Percentiles rank a stretch among this genome's conserved stretches.
phyloP scores from a whole-genome alignment of 2,113 vertebrate genomes.

The Polypterus senegalus region DNA sequence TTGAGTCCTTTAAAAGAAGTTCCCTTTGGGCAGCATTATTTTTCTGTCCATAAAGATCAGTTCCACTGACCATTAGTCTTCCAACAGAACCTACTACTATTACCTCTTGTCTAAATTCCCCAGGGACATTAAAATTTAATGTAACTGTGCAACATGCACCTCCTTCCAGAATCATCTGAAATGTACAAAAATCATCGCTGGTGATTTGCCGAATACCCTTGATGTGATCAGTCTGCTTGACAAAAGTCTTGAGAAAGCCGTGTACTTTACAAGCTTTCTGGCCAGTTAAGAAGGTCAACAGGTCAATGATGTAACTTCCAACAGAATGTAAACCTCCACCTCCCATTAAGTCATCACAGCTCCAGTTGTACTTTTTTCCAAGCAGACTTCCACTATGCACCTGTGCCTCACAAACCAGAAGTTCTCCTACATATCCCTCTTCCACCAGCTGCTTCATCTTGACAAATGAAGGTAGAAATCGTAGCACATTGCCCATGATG shows the following conservation, averaged over 20 bases:
- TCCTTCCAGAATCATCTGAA: slow-evolving; percentile 91
- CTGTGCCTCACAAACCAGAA: slow-evolving; percentile 90
- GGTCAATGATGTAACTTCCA: slow-evolving; percentile 95
- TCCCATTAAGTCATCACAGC: slow-evolving; percentile 95
- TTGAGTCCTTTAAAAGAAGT: slow-evolving; percentile 79
- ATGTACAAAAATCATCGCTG: slow-evolving; percentile 95
- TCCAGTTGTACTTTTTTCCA: slow-evolving; percentile 98
- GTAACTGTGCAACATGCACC: slow-evolving; percentile 92
- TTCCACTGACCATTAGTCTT: slow-evolving; percentile 68
- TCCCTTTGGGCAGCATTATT: slow-evolving; percentile 64
- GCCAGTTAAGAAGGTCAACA: slow-evolving; percentile 86
- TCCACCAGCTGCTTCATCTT: slow-evolving; percentile 93
- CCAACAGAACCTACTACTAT: slow-evolving; percentile 75
- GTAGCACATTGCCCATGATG: slow-evolving; percentile 93
- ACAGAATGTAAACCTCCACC: slow-evolving; percentile 91
- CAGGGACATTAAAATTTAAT: slow-evolving; percentile 91
- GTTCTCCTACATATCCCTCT: slow-evolving; percentile 85
- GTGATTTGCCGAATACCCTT: slow-evolving; percentile 94
- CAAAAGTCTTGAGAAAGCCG: slow-evolving; percentile 89
- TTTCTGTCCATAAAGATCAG: slow-evolving; percentile 85
- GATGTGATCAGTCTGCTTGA: slow-evolving; percentile 95
- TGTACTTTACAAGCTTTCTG: slow-evolving; percentile 85
- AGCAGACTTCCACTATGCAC: slow-evolving; percentile 90
- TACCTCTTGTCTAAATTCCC: slow-evolving; percentile 89
- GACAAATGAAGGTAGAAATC: slow-evolving; percentile 86